Evolutionary conservation across 2,113 vertebrate species (phyloP).

Genomic region (Arvicanthis niloticus): DNA sequence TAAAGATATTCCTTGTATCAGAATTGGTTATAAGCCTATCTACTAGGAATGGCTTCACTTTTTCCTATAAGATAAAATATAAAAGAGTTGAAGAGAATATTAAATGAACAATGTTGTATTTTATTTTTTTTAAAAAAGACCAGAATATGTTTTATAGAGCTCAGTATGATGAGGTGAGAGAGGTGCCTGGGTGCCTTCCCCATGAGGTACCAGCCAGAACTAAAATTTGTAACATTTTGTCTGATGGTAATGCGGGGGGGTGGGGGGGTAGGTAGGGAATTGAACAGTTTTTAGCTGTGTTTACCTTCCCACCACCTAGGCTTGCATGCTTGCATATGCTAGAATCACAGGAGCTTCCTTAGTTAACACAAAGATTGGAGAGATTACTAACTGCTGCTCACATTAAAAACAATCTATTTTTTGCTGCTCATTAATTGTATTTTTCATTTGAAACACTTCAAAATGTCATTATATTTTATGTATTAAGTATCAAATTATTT

Average conservation of each 20-base stretch:
- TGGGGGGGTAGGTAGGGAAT: too few relatives aligned
- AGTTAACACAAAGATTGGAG: background rate
- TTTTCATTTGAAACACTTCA: background rate
- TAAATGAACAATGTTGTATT: background rate
- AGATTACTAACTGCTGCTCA: background rate
- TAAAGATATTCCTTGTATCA: constrained; percentile 23
- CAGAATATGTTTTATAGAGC: too few relatives aligned
- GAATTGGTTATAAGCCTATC: background rate
- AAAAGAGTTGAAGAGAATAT: constrained; percentile 24
- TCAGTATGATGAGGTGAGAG: too few relatives aligned
- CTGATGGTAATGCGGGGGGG: background rate
- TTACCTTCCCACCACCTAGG: background rate
- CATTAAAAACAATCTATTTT: background rate
- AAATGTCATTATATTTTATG: background rate
- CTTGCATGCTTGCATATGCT: background rate
- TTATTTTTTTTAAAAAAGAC: too few relatives aligned
- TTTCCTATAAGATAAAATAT: constrained; percentile 11
- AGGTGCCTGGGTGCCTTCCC: too few relatives aligned
- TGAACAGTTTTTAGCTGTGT: background rate
- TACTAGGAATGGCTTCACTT: background rate
- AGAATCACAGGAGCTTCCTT: background rate
- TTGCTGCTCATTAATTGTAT: background rate
- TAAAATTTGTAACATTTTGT: background rate
- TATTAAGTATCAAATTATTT: background rate
- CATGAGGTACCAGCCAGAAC: background rate